Evolutionary conservation across 2,113 vertebrate species (phyloP).

Genomic region (Aleadryas rufinucha): DNA sequence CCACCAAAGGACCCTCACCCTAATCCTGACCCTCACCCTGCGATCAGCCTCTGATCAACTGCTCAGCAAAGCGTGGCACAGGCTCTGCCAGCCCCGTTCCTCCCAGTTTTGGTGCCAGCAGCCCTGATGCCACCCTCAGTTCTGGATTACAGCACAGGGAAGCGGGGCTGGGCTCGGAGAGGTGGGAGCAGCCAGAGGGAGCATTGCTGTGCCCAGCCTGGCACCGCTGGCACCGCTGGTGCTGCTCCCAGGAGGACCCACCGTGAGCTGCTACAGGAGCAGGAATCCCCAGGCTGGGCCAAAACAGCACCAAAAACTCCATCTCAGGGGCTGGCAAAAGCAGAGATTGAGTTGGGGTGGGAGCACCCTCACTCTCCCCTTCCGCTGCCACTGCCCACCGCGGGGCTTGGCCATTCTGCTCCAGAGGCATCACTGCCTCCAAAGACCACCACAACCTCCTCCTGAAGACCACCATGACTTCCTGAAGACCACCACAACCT

Average conservation of each 20-base stretch:
- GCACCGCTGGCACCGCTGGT: fast-evolving
- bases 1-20: background rate
- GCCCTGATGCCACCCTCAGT: background rate
- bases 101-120: background rate
- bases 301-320: background rate
- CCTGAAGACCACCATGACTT: background rate
- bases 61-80: background rate
- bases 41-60: fast-evolving
- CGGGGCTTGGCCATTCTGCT: fast-evolving
- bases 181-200: background rate
- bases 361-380: background rate
- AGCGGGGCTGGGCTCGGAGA: background rate
- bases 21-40: background rate
- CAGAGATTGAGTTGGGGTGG: background rate
- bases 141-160: fast-evolving
- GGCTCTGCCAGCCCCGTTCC: background rate
- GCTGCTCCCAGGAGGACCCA: background rate
- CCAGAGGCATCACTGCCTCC: background rate
- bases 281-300: background rate
- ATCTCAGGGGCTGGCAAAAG: fast-evolving
- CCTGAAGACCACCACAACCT: background rate
- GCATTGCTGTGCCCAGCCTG: fast-evolving
- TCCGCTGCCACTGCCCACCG: no score
- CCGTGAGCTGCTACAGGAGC: background rate
- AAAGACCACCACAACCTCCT: background rate